Evolutionary conservation across 2,113 vertebrate species (phyloP), one percentile per base, ranked within the genome.

Genomic region (Misgurnus anguillicaudatus): DNA sequence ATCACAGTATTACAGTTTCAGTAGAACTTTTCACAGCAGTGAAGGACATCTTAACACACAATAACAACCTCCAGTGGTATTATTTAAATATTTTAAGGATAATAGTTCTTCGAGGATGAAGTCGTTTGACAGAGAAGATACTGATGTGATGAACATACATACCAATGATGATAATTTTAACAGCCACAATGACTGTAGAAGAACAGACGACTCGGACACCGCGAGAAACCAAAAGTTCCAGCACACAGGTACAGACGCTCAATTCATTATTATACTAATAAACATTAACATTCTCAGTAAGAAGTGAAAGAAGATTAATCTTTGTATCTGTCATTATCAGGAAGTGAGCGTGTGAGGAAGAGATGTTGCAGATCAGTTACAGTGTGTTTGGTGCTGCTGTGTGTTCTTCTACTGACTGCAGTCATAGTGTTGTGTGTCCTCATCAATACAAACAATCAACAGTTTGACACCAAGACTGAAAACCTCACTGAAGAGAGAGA

Each of bases 221-320:
- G 19, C 11, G 19, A 48, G 42, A 67, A 9, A 47, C 42, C 39
- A 67, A 24, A 47, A 41, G 8, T 41, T n/a, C 45, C 65, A 6
- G 47, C 65, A 67, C 41, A 24, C 10, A 67, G 65, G 42, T 67
- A 67, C 42, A 48, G 66, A 68, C 17, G 24, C 19, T 68, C 21
- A 48, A 21, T 67, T 47, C 10, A 14, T 48, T 31, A 47, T 68
- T 7, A 45, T 7, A 7, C 2, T 45, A 45, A 45, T 9, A 45
- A 5, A 45, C 42, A 45, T 9, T 5, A 45, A 45, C 42, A 45
- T 10, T 45, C 7, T 10, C 7, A 10, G 2, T 45, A 3, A 9
- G 2, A 9, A 45, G 2, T 9, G 10, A 45, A 45, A 6, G 4
- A 45, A 45, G 7, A 45, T 45, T 10, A 0, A 65, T 41, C n/a